Conservation (phyloP, 2,797 vertebrate species). For the Rousettus madagascariensis region DNA sequence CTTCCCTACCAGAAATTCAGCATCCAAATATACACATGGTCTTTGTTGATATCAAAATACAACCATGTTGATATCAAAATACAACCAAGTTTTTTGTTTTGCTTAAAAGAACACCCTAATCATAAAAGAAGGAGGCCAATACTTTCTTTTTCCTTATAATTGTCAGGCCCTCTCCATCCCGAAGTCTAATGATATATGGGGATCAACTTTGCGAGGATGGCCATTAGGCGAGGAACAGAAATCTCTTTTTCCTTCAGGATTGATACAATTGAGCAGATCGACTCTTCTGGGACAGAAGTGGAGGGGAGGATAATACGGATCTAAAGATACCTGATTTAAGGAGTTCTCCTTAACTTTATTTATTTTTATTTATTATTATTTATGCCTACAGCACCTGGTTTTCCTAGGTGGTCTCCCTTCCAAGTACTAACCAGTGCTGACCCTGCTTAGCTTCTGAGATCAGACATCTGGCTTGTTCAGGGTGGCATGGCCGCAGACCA, state of each 20-base stretch:
- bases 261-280: accelerated
- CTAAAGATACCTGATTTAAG: neutral
- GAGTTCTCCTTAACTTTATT: neutral
- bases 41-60: neutral
- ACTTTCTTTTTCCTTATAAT: neutral
- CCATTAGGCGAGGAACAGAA: neutral
- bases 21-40: neutral
- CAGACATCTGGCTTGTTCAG: too few species aligned
- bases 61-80: neutral
- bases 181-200: neutral
- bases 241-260: neutral
- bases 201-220: neutral
- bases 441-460: too few species aligned
- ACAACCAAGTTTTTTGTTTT: neutral
- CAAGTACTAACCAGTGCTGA: too few species aligned
- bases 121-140: neutral
- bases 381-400: too few species aligned
- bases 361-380: too few species aligned
- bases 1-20: neutral
- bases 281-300: neutral
- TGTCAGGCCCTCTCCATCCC: neutral
- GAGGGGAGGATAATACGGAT: neutral
- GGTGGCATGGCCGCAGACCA: too few species aligned
- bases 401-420: too few species aligned
- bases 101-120: neutral